Evolutionary conservation across 1,140 invertebrate genomes (phyloP), one percentile per base, ranked within the genome.

Genomic region (Bombus fervidus): DNA sequence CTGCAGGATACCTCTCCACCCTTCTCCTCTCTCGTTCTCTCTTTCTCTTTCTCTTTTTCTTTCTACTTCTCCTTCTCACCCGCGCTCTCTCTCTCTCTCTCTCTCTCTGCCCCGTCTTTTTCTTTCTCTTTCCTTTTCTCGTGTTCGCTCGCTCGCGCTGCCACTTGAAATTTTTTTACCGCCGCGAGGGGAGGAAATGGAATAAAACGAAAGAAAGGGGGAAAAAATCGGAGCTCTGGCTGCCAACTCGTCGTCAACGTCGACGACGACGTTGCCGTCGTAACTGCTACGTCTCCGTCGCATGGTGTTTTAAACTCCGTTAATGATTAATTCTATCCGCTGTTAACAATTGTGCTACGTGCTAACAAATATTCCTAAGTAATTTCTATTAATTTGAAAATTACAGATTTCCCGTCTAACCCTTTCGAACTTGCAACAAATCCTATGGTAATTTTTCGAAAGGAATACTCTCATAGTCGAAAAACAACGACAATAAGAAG

Each of bases 131-230:
- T 86, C 64, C 37, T 66, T 86, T 62, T 53, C 41, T 66, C 71
- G 69, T 82, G 83, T 86, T 77, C 82, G 77, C 69, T 92, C 89
- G 83, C 83, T 91, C 87, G 88, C 86, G 80, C 85, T 71, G 83
- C 81, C 81, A 88, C 89, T 92, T 91, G 91, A 92, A 88, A 86
- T 87, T 91, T 89, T 80, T 92, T 92, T 92, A 91, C 90, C 88
- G 80, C 87, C 88, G 85, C 84, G 89, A 90, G 90, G 91, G 89
- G 85, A 87, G 88, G 88, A 90, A 91, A 91, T 89, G 88, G 82
- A 91, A 92, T 91, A 90, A 92, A 91, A 91, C 87, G 91, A 91
- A 87, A 87, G 90, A 90, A 88, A 80, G 59, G 80, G 47, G 83
- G 57, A 83, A 81, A 92, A 91, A 92, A 92, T 91, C 90, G 86